These are phyloP conservation scores for Sterna hirundo DNA, from an alignment of 2,113 vertebrate species.

Conservation along the genomic window DNA sequence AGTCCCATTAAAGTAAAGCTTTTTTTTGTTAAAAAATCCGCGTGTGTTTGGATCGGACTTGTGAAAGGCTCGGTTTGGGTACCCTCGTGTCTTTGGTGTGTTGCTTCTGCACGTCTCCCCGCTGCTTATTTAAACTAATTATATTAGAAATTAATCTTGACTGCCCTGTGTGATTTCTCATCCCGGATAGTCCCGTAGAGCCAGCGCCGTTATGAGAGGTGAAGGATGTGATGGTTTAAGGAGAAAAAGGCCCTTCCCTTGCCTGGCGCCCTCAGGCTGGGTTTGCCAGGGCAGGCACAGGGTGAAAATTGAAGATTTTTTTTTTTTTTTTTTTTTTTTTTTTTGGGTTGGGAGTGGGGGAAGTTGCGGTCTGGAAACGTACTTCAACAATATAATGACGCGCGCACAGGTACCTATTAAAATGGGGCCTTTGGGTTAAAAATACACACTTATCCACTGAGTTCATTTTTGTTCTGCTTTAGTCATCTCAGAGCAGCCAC, in stretches of 20 bases:
- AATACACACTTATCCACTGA: not conserved
- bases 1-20: fast-evolving
- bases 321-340: not conserved
- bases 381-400: fast-evolving
- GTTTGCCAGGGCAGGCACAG: not conserved
- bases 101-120: not conserved
- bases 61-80: not conserved
- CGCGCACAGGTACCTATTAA: not conserved
- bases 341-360: not conserved
- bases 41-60: fast-evolving
- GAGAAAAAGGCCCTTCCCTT: not conserved
- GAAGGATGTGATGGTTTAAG: not conserved
- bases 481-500: fast-evolving
- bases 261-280: not conserved
- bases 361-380: not conserved
- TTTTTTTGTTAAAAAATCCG: not conserved
- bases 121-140: not conserved
- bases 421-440: not conserved
- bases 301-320: not conserved
- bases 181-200: fast-evolving
- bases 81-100: fast-evolving
- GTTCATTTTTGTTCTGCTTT: not conserved
- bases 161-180: fast-evolving
- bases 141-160: fast-evolving
- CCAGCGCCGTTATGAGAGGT: fast-evolving